phyloP scores from a whole-genome alignment of 2,888 invertebrate species.

The Drosophila longiperda region DNA sequence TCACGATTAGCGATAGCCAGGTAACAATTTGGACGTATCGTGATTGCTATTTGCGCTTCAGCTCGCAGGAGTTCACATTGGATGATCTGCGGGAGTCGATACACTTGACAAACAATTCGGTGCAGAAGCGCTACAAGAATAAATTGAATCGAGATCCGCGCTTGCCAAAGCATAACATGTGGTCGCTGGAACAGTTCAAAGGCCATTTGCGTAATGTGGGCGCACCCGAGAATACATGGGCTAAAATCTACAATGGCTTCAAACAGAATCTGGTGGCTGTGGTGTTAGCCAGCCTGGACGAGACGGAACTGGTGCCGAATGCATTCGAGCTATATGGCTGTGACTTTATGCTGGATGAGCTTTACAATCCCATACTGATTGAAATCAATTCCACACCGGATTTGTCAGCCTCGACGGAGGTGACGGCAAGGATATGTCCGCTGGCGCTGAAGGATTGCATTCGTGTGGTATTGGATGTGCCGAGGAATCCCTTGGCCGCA shows the following conservation, averaged over 20 bases:
- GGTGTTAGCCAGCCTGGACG: slow-evolving; percentile 91
- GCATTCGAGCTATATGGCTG: slow-evolving; percentile 96
- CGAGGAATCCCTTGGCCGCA: slow-evolving; percentile 83
- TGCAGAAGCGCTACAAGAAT: slow-evolving; percentile 90
- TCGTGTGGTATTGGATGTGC: slow-evolving; percentile 89
- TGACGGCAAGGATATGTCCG: slow-evolving; percentile 93
- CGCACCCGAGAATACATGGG: slow-evolving; percentile 87
- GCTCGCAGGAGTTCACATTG: slow-evolving; percentile 92
- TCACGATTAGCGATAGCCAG: slow-evolving; percentile 89
- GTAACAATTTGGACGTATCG: slow-evolving; percentile 94
- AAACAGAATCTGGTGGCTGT: slow-evolving; percentile 92
- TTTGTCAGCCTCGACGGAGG: slow-evolving; percentile 91
- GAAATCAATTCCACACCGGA: slow-evolving; percentile 97
- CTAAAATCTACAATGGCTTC: slow-evolving; percentile 93
- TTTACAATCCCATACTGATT: slow-evolving; percentile 94
- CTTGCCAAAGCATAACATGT: slow-evolving; percentile 93
- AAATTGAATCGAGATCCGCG: slow-evolving; percentile 86
- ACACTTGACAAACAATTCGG: slow-evolving; percentile 94
- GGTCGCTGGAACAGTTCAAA: slow-evolving; percentile 91
- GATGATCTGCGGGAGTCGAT: slow-evolving; percentile 93
- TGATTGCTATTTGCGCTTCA: slow-evolving; percentile 94
- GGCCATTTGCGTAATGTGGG: slow-evolving; percentile 86
- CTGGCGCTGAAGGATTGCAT: slow-evolving; percentile 93
- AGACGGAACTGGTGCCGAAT: slow-evolving; percentile 89
- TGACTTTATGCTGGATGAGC: slow-evolving; percentile 95